These are phyloP conservation scores for Tachystola acroxantha DNA, from an alignment of 2,888 invertebrate species.

Conservation along the genomic window DNA sequence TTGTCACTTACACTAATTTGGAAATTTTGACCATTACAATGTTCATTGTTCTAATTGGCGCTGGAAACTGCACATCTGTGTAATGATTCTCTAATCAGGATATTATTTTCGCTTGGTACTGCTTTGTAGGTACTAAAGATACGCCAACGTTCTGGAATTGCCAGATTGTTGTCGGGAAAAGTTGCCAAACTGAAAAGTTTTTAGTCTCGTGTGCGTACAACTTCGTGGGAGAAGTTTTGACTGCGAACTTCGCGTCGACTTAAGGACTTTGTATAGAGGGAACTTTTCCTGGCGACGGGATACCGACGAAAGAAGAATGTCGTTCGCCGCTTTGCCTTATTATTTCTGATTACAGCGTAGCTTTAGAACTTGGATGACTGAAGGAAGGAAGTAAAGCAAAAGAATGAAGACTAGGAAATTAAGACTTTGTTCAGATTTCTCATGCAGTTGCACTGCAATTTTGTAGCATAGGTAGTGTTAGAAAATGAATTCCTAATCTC, in stretches of 20 bases:
- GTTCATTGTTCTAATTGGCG: slow-evolving; percentile 8
- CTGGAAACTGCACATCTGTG: slow-evolving; percentile 15
- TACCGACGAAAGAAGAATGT: slow-evolving; percentile 17
- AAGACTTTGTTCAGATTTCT: too few species aligned
- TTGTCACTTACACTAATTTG: slow-evolving; percentile 19
- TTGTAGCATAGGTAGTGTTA: not conserved
- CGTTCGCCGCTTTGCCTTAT: slow-evolving; percentile 21
- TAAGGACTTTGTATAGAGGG: slow-evolving; percentile 45
- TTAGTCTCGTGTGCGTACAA: slow-evolving; percentile 53
- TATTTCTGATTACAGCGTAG: slow-evolving; percentile 6
- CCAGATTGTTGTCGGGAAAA: slow-evolving; percentile 53
- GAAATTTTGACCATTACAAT: slow-evolving; percentile 10
- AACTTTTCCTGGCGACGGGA: slow-evolving; percentile 44
- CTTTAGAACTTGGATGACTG: not conserved
- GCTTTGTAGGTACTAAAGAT: slow-evolving; percentile 26
- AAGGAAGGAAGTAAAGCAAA: not conserved
- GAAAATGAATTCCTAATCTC: slow-evolving; percentile 7
- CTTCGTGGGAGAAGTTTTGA: slow-evolving; percentile 59
- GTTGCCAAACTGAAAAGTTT: slow-evolving; percentile 54
- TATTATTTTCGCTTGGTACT: slow-evolving; percentile 21
- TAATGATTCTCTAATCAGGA: too few species aligned
- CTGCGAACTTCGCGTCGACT: slow-evolving; percentile 58
- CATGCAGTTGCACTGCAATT: not conserved
- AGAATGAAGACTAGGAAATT: too few species aligned
- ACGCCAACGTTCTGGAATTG: slow-evolving; percentile 23